phyloP scores from a whole-genome alignment of 2,888 invertebrate species.

The Asteroscopus sphinx region DNA sequence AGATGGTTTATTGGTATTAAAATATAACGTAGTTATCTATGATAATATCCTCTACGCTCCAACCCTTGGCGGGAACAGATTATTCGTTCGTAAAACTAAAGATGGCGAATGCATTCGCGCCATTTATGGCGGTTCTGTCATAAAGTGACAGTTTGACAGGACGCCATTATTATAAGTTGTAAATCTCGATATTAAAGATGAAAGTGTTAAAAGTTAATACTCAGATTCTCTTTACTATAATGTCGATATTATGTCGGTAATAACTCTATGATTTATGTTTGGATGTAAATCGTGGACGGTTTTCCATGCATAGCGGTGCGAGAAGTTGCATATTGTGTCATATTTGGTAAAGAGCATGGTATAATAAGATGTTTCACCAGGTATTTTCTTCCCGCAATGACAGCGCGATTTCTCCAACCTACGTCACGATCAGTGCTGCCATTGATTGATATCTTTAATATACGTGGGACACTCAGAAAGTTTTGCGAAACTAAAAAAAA shows the following conservation, averaged over 20 bases:
- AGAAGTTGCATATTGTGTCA: slow-evolving; percentile 7
- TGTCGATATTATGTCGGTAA: slow-evolving; percentile 28
- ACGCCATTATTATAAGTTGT: slow-evolving; percentile 35
- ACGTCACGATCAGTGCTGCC: too few species aligned
- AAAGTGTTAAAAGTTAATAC: slow-evolving; percentile 37
- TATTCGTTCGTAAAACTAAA: slow-evolving; percentile 35
- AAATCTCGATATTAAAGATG: slow-evolving; percentile 43
- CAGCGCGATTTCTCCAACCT: too few species aligned
- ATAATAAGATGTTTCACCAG: too few species aligned
- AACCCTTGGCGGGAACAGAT: slow-evolving; percentile 10
- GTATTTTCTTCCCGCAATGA: too few species aligned
- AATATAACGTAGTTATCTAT: not conserved
- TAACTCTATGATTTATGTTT: slow-evolving; percentile 42
- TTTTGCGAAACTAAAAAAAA: too few species aligned
- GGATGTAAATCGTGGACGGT: slow-evolving; percentile 2
- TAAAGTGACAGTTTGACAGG: slow-evolving; percentile 63
- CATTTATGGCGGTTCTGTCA: slow-evolving; percentile 56
- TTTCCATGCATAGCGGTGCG: slow-evolving; percentile 5
- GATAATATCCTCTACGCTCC: slow-evolving; percentile 12
- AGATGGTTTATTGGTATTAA: too few species aligned
- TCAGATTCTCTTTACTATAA: slow-evolving; percentile 21
- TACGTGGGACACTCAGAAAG: too few species aligned
- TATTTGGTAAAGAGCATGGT: not conserved
- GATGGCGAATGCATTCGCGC: slow-evolving; percentile 53
- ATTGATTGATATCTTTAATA: too few species aligned